A percentile compares a stretch with the other conserved stretches of the same genome.
phyloP scores from a whole-genome alignment of 1,140 invertebrate species.

The Antheraea pernyi region DNA sequence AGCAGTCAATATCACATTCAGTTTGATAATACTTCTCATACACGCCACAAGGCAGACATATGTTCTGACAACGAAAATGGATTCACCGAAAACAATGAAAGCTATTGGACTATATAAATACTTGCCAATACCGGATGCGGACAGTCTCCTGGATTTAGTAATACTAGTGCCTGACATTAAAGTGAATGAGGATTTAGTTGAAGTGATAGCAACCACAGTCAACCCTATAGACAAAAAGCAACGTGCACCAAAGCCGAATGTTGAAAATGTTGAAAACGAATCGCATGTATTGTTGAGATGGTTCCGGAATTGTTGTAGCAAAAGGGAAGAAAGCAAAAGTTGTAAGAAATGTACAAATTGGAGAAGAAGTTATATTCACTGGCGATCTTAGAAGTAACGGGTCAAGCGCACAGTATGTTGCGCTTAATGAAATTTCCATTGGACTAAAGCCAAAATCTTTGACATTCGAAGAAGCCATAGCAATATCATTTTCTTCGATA shows the following conservation, averaged over 20 bases:
- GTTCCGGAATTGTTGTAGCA: conserved; percentile 51
- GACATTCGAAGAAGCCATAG: too few species aligned
- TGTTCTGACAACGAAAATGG: too few species aligned
- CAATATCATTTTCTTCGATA: too few species aligned
- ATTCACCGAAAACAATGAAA: conserved; percentile 56
- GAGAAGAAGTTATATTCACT: conserved; percentile 64
- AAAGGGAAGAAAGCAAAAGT: conserved; percentile 53
- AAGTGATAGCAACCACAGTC: conserved; percentile 61
- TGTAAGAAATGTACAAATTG: conserved; percentile 46
- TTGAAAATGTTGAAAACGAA: conserved; percentile 27
- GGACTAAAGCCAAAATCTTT: too few species aligned
- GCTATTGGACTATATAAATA: conserved; percentile 67
- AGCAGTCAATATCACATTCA: too few species aligned
- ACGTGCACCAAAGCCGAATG: conserved; percentile 51
- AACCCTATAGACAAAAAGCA: conserved; percentile 67
- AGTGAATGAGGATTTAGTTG: conserved; percentile 51
- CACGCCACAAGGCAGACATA: too few species aligned
- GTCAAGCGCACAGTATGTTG: too few species aligned
- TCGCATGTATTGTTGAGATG: conserved; percentile 64
- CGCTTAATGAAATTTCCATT: too few species aligned
- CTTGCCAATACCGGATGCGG: conserved; percentile 53
- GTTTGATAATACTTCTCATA: too few species aligned
- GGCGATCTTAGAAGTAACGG: too few species aligned
- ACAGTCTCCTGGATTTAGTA: conserved; percentile 58
- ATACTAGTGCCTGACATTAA: conserved; percentile 45